These are phyloP conservation scores for Halichondria panicea DNA, from an alignment of 37 sponge, comb jelly and placozoan species.

Conservation along the genomic window DNA sequence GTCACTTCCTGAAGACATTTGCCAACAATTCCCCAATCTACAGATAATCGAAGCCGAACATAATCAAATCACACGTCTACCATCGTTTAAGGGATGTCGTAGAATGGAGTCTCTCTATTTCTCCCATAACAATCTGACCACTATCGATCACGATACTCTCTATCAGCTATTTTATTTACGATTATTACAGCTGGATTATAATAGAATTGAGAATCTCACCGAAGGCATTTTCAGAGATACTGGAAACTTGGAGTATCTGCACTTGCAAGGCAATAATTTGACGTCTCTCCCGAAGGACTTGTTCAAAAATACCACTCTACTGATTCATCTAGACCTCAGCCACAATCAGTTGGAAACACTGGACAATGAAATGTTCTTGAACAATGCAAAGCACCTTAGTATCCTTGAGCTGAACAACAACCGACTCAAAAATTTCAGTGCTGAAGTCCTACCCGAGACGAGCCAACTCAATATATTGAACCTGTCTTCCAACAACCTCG, in stretches of 20 bases:
- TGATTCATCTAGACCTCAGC: conserved; percentile 2
- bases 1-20: conserved; percentile 40
- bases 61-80: conserved; percentile 12
- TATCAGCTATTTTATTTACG: background rate
- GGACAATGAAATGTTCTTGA: background rate
- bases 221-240: background rate
- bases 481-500: conserved; percentile 50
- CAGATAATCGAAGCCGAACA: background rate
- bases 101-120: background rate
- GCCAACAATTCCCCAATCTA: conserved; percentile 1
- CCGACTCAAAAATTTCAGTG: background rate
- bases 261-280: conserved; percentile 35
- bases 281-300: conserved; percentile 17
- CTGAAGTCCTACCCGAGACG: conserved; percentile 14
- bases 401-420: conserved; percentile 40
- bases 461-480: conserved; percentile 27
- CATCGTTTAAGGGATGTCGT: conserved; percentile 13
- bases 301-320: background rate
- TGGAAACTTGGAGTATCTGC: background rate
- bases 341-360: conserved; percentile 16
- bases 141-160: background rate
- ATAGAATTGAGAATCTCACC: conserved; percentile 14
- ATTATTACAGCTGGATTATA: conserved; percentile 7
- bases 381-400: background rate
- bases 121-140: background rate